Base-by-base conservation (phyloP, 2,888 invertebrate genomes). In the Protophormia terraenovae region DNA sequence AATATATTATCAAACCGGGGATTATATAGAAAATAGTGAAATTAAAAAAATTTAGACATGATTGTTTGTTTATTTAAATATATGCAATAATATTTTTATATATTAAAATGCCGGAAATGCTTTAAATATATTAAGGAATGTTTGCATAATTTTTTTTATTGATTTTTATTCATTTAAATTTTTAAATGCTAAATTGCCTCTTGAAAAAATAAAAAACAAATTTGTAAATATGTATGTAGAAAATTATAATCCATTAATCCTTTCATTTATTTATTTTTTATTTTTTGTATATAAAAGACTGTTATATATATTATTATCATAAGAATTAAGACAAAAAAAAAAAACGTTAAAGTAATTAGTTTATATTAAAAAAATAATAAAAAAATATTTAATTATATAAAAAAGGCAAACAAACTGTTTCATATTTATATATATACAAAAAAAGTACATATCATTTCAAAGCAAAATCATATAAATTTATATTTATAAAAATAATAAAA, bases 391-490 rank as follows among this genome's bases (percentile, higher is more conserved):
- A 10, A 75, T 41, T 45, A 41, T 45, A 27, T 12, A 35, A 19
- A 67, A 62, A 78, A 14, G 16, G 16, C n/a, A 72, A 50, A 58
- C 19, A 62, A 79, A 67, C n/a, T 69, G 69, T 72, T 80, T 83
- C 60, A 76, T 67, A 58, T 64, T 72, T 72, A 69, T 29, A 72
- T 10, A 29, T 27, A 66, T 19, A 55, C n/a, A 41, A 27, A 22
- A 80, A 58, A 66, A 67, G 60, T 77, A 86, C 86, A 80, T 83
- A 86, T 83, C 86, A 83, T 86, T 77, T 80, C 29, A 50, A 75
- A 75, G 16, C 45, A 72, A 47, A 76, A 62, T 45, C 58, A 75
- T 75, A 67, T 27, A 83, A 71, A 45, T 38, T 50, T 79, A 79
- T 66, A 76, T 73, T 71, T 71, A 71, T 45, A 72, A 29, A 50